phyloP scores from a whole-genome alignment of 2,797 vertebrate genomes.

The Cyprinodon diabolis region DNA sequence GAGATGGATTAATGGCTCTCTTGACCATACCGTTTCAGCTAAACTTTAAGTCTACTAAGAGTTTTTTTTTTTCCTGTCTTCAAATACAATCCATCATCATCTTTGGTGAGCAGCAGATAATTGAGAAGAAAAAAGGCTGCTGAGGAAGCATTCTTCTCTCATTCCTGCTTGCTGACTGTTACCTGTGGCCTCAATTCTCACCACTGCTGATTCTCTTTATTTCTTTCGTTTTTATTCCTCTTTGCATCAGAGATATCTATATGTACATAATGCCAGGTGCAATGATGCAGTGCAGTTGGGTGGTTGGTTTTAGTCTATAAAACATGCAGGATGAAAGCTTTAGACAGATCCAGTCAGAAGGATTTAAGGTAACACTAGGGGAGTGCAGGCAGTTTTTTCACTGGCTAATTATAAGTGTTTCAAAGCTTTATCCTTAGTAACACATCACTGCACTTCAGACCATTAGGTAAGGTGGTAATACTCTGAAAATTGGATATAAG shows the following conservation, averaged over 20 bases:
- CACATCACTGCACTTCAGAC: slow-evolving; percentile 53
- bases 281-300: slow-evolving; percentile 9
- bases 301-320: slow-evolving; percentile 34
- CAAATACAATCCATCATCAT: slow-evolving; percentile 54
- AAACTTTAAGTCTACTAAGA: slow-evolving; percentile 55
- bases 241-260: slow-evolving; percentile 27
- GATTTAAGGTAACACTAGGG: slow-evolving; percentile 57
- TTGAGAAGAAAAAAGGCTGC: slow-evolving; percentile 54
- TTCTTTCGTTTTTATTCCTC: slow-evolving; percentile 44
- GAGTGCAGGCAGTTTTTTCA: slow-evolving; percentile 57
- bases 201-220: slow-evolving; percentile 28
- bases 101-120: slow-evolving; percentile 63
- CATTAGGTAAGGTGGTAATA: slow-evolving; percentile 41
- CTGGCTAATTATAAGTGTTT: slow-evolving; percentile 56
- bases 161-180: slow-evolving; percentile 39
- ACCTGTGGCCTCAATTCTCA: slow-evolving; percentile 48
- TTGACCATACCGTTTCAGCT: slow-evolving; percentile 53
- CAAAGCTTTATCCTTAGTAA: slow-evolving; percentile 61
- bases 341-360: slow-evolving; percentile 39
- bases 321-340: slow-evolving; percentile 28
- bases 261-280: slow-evolving; percentile 23
- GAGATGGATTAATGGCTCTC: slow-evolving; percentile 67
- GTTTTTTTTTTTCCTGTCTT: slow-evolving; percentile 11
- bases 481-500: slow-evolving; percentile 11
- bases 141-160: slow-evolving; percentile 56